Percentiles rank a stretch among this genome's conserved stretches.
These are phyloP conservation scores for Thaumetopoea pityocampa DNA, from an alignment of 1,140 invertebrate species.

Conservation along the genomic window DNA sequence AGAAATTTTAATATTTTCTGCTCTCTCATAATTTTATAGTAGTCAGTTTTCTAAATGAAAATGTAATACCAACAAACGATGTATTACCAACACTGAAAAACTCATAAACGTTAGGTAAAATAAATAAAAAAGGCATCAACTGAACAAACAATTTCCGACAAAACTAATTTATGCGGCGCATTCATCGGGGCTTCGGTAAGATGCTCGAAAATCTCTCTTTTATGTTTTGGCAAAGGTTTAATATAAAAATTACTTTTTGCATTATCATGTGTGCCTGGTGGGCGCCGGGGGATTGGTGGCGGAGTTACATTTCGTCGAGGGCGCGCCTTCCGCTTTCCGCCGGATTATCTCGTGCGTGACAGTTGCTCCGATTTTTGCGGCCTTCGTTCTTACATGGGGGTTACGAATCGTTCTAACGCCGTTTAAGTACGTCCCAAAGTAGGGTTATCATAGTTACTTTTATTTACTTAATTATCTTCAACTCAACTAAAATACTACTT, in stretches of 20 bases:
- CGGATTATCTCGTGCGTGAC: conserved; percentile 67
- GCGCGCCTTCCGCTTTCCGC: conserved; percentile 42
- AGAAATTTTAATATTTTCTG: too few relatives aligned
- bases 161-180: conserved; percentile 71
- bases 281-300: conserved; percentile 35
- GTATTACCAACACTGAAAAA: conserved; percentile 44
- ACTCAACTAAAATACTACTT: too few relatives aligned
- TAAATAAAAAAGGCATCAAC: conserved; percentile 61
- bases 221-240: conserved; percentile 71
- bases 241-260: conserved; percentile 71
- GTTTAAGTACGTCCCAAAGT: too few relatives aligned
- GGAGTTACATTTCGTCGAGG: conserved; percentile 44
- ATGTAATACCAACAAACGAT: conserved; percentile 10
- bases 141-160: conserved; percentile 66
- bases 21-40: conserved; percentile 4
- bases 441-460: neutral
- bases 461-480: neutral
- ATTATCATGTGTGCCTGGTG: conserved; percentile 64
- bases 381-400: conserved; percentile 29
- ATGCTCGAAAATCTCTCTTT: conserved; percentile 58
- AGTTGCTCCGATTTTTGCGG: conserved; percentile 38
- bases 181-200: conserved; percentile 48
- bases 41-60: conserved; percentile 14
- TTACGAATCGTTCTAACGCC: too few relatives aligned
- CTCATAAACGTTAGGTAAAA: conserved; percentile 69